Conservation (phyloP, 1,140 invertebrate genomes). For the Leptinotarsa lineolata region DNA sequence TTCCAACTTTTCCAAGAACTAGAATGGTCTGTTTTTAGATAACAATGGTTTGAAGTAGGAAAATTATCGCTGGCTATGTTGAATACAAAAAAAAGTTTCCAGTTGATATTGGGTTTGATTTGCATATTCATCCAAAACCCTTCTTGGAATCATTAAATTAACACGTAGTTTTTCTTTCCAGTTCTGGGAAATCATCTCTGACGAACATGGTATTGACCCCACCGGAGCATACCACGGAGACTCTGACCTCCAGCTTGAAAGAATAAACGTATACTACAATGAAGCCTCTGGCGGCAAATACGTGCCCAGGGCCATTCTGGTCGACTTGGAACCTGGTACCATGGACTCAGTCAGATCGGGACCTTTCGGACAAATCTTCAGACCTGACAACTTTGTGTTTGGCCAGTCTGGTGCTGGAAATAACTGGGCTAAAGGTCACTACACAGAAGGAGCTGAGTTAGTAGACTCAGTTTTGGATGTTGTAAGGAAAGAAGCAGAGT, state of each 20-base stretch:
- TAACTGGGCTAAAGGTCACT: constrained; percentile 91
- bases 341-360: constrained; percentile 93
- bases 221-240: constrained; percentile 81
- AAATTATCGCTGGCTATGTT: too few species aligned
- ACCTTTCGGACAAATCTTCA: constrained; percentile 82
- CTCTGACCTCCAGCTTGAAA: constrained; percentile 82
- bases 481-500: constrained; percentile 76
- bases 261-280: constrained; percentile 90
- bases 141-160: too few species aligned
- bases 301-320: constrained; percentile 86
- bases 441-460: constrained; percentile 80
- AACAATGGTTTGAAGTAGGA: too few species aligned
- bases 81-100: too few species aligned
- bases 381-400: constrained; percentile 87
- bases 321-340: constrained; percentile 92
- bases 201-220: constrained; percentile 87
- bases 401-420: constrained; percentile 79
- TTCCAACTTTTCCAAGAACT: too few species aligned
- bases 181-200: constrained; percentile 95
- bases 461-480: constrained; percentile 80
- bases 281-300: constrained; percentile 88
- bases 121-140: too few species aligned
- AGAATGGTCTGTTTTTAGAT: too few species aligned
- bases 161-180: constrained; percentile 54
- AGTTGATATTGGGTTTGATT: too few species aligned